These are phyloP conservation scores for Cyclophora albipunctata DNA, from an alignment of 2,888 invertebrate genomes.

Conservation along the genomic window DNA sequence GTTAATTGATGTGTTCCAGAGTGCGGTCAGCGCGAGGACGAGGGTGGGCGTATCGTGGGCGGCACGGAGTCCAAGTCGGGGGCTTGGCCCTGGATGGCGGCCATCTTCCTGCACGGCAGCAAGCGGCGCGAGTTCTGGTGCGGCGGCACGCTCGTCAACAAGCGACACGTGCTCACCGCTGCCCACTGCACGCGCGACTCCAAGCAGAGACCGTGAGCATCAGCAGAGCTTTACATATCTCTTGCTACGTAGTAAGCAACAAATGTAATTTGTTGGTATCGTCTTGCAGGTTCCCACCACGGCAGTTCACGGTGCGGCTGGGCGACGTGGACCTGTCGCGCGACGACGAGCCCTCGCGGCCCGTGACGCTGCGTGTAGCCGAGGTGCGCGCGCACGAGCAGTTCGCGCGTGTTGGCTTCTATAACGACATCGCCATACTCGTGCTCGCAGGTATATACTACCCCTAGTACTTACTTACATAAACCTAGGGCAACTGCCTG, in stretches of 20 bases:
- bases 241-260: too few relatives aligned
- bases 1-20: conserved; percentile 59
- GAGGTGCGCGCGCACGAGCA: conserved; percentile 88
- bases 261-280: too few relatives aligned
- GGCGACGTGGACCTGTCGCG: conserved; percentile 91
- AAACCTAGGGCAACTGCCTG: too few relatives aligned
- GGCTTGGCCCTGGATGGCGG: conserved; percentile 97
- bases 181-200: conserved; percentile 95
- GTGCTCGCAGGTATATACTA: conserved; percentile 74
- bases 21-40: conserved; percentile 88
- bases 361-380: conserved; percentile 84
- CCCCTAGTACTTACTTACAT: too few relatives aligned
- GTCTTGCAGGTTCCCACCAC: conserved; percentile 83
- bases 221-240: not conserved
- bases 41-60: conserved; percentile 92
- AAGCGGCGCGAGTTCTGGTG: conserved; percentile 94
- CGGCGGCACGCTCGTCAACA: conserved; percentile 90
- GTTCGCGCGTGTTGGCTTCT: conserved; percentile 93
- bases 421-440: conserved; percentile 94
- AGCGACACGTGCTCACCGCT: conserved; percentile 88
- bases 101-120: conserved; percentile 91
- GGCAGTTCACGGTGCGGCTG: conserved; percentile 91
- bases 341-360: conserved; percentile 89
- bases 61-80: conserved; percentile 89
- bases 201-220: conserved; percentile 88